Evolutionary conservation across 2,797 vertebrate species (phyloP), one percentile per base, ranked within the genome.

Genomic region (Rhadinocentrus ornatus): DNA sequence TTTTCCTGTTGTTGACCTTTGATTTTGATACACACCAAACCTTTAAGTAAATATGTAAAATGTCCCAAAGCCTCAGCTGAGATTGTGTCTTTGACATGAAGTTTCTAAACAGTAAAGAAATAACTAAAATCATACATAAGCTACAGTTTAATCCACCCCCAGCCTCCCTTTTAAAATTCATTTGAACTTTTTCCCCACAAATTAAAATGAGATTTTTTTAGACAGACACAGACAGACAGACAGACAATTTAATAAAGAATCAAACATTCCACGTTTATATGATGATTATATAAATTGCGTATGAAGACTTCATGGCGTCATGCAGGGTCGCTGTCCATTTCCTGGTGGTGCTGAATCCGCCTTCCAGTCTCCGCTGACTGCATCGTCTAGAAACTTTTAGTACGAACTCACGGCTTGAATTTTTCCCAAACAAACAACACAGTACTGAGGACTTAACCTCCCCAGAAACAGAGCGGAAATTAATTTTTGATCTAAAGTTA

Each of bases 341-440:
- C 24, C 20, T 12, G 15, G 53, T 10, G 87, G 97, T 97, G 94
- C 97, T 99, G 97, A 97, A 95, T 44, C 60, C 27, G 31, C 54
- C 48, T 24, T 76, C 88, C 67, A 73, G 61, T 56, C 73, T 18
- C n/a, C 32, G 1, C 18, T 0, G 15, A 0, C 12, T 69, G 34
- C 34, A 67, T 8, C 22, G 9, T 16, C 3, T 18, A 2, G 78
- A 63, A 72, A 66, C 15, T 27, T 44, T 15, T 12, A 4, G 1
- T 63, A 55, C 20, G 3, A n/a, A 24, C 50, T 35, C 26, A 24
- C 13, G 31, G 61, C 27, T 12, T 44, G 11, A n/a, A 48, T 56
- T 48, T 16, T 0, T 31, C 31, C 31, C 31, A 32, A 32, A n/a
- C 3, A 44, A 24, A 52, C 32, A 39, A 41, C 1, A 62, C 41